Conservation (phyloP, 1,140 invertebrate species). For the Babylonia areolata region DNA sequence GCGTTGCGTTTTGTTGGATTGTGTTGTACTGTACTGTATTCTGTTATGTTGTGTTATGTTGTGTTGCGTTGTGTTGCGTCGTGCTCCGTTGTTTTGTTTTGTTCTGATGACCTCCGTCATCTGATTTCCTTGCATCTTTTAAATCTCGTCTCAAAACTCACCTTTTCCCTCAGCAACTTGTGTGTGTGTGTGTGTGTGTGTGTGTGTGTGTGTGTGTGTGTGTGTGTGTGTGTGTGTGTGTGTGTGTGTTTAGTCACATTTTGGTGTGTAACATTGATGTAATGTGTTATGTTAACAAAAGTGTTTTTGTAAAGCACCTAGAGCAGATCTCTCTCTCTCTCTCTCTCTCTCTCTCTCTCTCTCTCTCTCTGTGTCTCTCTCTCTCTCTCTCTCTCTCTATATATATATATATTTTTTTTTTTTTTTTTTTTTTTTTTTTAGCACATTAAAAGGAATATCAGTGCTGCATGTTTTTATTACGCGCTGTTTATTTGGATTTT, state of each 20-base stretch:
- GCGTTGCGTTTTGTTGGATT: no score
- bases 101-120: background rate
- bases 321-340: slow-evolving; percentile 13
- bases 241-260: background rate
- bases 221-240: background rate
- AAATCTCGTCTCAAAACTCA: no score
- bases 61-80: background rate
- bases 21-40: no score
- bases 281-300: no score
- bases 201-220: background rate
- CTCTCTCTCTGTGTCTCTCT: slow-evolving; percentile 18
- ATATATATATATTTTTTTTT: no score
- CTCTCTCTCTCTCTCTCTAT: background rate
- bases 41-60: background rate
- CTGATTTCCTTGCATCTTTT: no score
- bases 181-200: background rate
- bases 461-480: no score
- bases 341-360: slow-evolving; percentile 25
- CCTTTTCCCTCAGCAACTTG: background rate
- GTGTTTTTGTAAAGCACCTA: no score
- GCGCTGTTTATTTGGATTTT: no score
- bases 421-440: no score
- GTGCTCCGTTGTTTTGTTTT: background rate
- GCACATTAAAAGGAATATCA: no score
- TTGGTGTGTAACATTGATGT: no score